These are phyloP conservation scores for Abscondita cerata DNA, from an alignment of 2,888 invertebrate species.

Conservation along the genomic window DNA sequence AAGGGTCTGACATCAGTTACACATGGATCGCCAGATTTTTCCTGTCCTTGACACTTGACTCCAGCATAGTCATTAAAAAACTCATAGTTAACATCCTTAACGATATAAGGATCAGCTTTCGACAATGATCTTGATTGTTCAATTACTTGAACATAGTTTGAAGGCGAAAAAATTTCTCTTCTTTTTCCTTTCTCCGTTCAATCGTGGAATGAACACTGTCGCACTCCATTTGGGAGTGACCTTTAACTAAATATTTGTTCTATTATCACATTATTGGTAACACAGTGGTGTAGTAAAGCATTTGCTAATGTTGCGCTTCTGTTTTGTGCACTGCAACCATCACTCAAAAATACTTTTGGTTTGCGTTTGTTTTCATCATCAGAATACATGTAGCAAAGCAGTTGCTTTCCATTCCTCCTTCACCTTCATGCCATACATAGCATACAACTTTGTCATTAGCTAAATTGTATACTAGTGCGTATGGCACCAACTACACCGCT, in stretches of 20 bases:
- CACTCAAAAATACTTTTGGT: neutral
- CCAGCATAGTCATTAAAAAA: neutral
- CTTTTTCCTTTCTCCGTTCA: neutral
- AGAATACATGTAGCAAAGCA: neutral
- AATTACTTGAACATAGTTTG: neutral
- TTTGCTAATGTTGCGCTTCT: neutral
- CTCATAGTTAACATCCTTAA: neutral
- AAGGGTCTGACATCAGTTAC: neutral
- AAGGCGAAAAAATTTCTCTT: too few species aligned
- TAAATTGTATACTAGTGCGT: neutral
- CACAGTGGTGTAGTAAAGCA: neutral
- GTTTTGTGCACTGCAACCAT: neutral
- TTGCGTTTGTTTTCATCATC: neutral
- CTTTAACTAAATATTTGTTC: neutral
- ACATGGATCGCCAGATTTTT: neutral
- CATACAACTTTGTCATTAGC: too few species aligned
- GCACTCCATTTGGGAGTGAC: neutral
- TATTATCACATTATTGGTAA: neutral
- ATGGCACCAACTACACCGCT: neutral
- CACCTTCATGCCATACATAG: too few species aligned
- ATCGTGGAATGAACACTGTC: neutral
- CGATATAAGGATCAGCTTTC: neutral
- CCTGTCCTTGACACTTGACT: neutral
- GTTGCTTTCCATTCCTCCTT: neutral
- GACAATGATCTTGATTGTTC: neutral